Conservation (phyloP, 2,888 invertebrate species). For the Tinea pellionella region DNA sequence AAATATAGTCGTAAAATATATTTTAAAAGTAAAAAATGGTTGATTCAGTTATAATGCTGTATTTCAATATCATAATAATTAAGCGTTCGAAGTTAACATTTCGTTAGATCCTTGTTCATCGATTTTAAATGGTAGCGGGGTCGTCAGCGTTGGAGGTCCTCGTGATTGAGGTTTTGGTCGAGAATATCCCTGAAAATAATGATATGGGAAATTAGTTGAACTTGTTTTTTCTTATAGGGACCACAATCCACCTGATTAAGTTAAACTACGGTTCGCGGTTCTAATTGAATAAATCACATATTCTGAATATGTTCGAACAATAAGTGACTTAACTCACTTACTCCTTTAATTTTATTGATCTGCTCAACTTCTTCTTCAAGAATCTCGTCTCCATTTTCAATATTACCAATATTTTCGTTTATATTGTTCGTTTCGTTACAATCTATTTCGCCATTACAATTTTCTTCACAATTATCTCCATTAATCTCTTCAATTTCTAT, state of each 20-base stretch:
- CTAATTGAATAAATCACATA: no score
- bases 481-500: slow-evolving; percentile 32
- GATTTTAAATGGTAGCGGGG: slow-evolving; percentile 71
- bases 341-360: slow-evolving; percentile 21
- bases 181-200: slow-evolving; percentile 12
- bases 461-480: slow-evolving; percentile 19
- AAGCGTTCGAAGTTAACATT: slow-evolving; percentile 36
- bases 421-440: slow-evolving; percentile 11
- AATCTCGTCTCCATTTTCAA: slow-evolving; percentile 17
- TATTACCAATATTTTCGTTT: slow-evolving; percentile 22
- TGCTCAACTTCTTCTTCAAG: neutral
- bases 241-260: no score
- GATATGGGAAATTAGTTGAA: no score
- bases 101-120: slow-evolving; percentile 72
- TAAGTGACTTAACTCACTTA: neutral
- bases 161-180: slow-evolving; percentile 18
- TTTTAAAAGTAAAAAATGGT: neutral
- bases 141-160: slow-evolving; percentile 42
- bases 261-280: no score
- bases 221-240: no score
- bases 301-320: no score
- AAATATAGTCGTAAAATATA: no score
- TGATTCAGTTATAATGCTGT: neutral
- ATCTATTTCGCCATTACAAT: slow-evolving; percentile 31
- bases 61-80: slow-evolving; percentile 14